These are phyloP conservation scores for Epicampocera succincta DNA, from an alignment of 2,888 invertebrate species.

Conservation along the genomic window DNA sequence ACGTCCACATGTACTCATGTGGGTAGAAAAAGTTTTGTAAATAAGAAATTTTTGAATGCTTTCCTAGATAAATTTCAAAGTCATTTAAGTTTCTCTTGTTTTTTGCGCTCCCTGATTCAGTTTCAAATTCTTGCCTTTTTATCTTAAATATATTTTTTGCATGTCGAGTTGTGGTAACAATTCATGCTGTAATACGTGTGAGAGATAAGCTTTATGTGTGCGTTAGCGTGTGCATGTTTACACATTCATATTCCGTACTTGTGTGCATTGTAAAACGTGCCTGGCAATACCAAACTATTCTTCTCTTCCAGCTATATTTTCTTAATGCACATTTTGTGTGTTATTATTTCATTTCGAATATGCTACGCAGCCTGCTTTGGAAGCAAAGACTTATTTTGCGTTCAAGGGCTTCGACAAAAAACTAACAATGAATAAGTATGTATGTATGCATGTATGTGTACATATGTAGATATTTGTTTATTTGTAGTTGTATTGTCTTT, in stretches of 20 bases:
- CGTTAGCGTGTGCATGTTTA: not conserved
- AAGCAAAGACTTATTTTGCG: not conserved
- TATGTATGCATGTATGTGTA: not conserved
- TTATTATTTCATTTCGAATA: conserved; percentile 39
- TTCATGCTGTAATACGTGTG: conserved; percentile 53
- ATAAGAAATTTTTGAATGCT: conserved; percentile 28
- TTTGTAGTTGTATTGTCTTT: not conserved
- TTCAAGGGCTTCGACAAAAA: no score
- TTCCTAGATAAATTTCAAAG: conserved; percentile 53
- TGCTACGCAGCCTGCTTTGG: conserved; percentile 24
- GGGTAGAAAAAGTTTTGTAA: conserved; percentile 2
- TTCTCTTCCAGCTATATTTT: conserved; percentile 14
- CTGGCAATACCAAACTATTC: conserved; percentile 38
- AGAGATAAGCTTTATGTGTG: conserved; percentile 33
- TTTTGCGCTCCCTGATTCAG: not conserved
- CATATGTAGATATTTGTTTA: conserved; percentile 3
- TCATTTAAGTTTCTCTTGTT: conserved; percentile 41
- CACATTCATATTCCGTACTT: conserved; percentile 43
- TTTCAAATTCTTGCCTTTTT: not conserved
- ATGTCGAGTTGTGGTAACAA: conserved; percentile 54
- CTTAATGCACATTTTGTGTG: conserved; percentile 27
- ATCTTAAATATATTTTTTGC: conserved; percentile 12
- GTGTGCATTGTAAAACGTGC: conserved; percentile 62
- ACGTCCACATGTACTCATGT: not conserved
- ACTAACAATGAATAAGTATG: no score